Evolutionary conservation across 1,140 invertebrate species (phyloP), one percentile per base, ranked within the genome.

Genomic region (Tribolium castaneum): DNA sequence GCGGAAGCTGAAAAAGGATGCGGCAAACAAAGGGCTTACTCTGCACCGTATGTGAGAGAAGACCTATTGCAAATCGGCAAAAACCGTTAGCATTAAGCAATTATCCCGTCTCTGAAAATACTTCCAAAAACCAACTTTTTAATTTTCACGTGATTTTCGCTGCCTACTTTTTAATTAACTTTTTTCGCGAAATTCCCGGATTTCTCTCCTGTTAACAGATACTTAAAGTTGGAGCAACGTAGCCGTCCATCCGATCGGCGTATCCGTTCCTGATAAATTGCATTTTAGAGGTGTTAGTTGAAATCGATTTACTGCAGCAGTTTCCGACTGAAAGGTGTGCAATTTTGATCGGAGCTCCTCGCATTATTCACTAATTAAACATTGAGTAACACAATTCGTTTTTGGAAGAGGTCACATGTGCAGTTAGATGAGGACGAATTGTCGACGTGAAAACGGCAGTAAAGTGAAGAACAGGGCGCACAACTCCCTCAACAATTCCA

Each of bases 401-500:
- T 19, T 45, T 45, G 2, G 10, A 25, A 30, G 9, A 14, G 59
- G 59, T 66, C 59, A 66, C 59, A 66, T 66, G 59, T 35, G 59
- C 59, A 35, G 30, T 30, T 13, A 6, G 25, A 35, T 66, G 25
- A 66, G 25, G 59, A 66, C 13, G 59, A 66, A 66, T 66, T 34
- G 56, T 62, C 56, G 56, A 25, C 59, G 35, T 22, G 70, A 54
- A 34, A 50, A 50, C 16, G 45, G 70, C 25, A 54, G 51, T 50
- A 72, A 72, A 72, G 34, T 14, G 45, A 51, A 54, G 70, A 50
- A 72, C 50, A 72, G 25, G 3, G 35, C 49, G 7, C 34, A 19
- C 62, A 71, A 51, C 70, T 54, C 45, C 50, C 50, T 54, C 70
- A 51, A 54, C 45, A 72, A 50, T 50, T 72, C 70, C 50, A 72